phyloP scores from a whole-genome alignment of 2,113 vertebrate genomes.

The Epinephelus fuscoguttatus region DNA sequence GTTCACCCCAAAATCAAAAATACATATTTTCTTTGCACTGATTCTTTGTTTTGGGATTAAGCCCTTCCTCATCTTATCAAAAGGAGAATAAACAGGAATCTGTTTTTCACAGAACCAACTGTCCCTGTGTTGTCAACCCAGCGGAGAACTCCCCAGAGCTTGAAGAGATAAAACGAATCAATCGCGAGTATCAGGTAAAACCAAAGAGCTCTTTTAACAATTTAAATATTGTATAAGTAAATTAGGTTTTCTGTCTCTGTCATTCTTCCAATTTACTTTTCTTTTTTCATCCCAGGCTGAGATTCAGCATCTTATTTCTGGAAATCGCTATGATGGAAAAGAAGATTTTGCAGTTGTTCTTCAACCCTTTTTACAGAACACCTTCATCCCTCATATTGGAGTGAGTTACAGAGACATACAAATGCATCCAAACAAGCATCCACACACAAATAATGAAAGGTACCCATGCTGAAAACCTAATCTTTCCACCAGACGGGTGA shows the following conservation, averaged over 20 bases:
- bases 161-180: constrained; percentile 85
- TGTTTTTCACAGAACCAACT: constrained; percentile 82
- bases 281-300: constrained; percentile 57
- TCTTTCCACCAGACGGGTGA: constrained; percentile 78
- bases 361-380: constrained; percentile 89
- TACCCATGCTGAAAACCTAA: neutral
- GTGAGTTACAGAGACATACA: constrained; percentile 79
- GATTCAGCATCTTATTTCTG: constrained; percentile 76
- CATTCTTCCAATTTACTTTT: neutral
- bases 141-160: constrained; percentile 83
- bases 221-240: neutral
- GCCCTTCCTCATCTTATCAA: neutral
- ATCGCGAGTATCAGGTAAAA: constrained; percentile 90
- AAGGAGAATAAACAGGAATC: neutral
- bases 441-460: neutral
- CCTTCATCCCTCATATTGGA: constrained; percentile 80
- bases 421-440: neutral
- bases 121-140: constrained; percentile 86
- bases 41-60: neutral
- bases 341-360: constrained; percentile 89
- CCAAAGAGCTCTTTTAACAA: neutral
- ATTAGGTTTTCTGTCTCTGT: neutral
- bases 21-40: neutral
- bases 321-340: constrained; percentile 78
- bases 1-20: too few species aligned